These are phyloP conservation scores for Drosophila murphyi DNA, from an alignment of 1,140 invertebrate genomes.

Conservation along the genomic window DNA sequence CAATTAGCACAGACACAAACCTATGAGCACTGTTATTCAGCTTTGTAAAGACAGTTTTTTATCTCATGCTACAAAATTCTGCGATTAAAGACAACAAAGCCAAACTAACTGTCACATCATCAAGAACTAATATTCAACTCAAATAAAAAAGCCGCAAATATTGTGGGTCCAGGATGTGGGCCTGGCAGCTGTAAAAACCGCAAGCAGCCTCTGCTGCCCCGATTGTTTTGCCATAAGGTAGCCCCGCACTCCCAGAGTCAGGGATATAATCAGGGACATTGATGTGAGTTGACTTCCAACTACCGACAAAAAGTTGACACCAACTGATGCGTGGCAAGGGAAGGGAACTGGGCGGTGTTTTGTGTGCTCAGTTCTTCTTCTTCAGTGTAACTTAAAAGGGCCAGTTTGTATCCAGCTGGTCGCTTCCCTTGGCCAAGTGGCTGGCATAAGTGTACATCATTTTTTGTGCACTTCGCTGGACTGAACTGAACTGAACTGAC, in stretches of 20 bases:
- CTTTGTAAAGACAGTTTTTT: neutral
- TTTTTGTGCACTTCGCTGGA: slow-evolving; percentile 70
- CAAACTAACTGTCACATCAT: slow-evolving; percentile 39
- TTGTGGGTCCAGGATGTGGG: slow-evolving; percentile 24
- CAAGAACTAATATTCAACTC: slow-evolving; percentile 54
- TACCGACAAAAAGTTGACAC: slow-evolving; percentile 31
- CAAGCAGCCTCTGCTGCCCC: slow-evolving; percentile 9
- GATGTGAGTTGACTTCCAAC: slow-evolving; percentile 3
- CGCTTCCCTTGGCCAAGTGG: slow-evolving; percentile 8
- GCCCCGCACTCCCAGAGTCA: neutral
- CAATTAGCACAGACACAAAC: slow-evolving; percentile 49
- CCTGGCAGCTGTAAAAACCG: slow-evolving; percentile 22
- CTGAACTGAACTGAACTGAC: slow-evolving; percentile 46
- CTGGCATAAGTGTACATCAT: slow-evolving; percentile 58
- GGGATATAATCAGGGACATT: slow-evolving; percentile 21
- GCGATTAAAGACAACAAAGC: neutral
- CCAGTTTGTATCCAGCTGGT: slow-evolving; percentile 18
- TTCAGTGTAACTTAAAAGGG: slow-evolving; percentile 69
- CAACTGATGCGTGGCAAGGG: slow-evolving; percentile 15
- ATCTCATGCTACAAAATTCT: slow-evolving; percentile 55
- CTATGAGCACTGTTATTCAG: slow-evolving; percentile 4
- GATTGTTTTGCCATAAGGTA: slow-evolving; percentile 6
- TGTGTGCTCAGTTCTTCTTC: slow-evolving; percentile 54
- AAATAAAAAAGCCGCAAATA: slow-evolving; percentile 60
- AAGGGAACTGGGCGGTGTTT: slow-evolving; percentile 11